Base-by-base conservation (phyloP, 2,797 vertebrate species). In the Falco rusticolus region DNA sequence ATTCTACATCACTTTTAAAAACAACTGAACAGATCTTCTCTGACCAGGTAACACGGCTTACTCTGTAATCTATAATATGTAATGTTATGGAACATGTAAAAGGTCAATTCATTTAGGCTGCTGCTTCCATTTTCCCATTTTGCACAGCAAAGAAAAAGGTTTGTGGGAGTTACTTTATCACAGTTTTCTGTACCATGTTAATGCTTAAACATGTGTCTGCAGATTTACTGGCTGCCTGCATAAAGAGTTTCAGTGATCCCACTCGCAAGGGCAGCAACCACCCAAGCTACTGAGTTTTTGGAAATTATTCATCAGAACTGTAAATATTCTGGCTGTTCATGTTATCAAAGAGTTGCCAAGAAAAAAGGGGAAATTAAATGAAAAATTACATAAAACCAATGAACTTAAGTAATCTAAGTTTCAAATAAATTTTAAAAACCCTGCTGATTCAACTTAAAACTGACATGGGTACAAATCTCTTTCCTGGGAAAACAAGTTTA, bases 211-310 rank as follows among this genome's bases (percentile, higher is more conserved):
- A 90, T 0, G 0, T 24, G 39, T 43, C 63, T 89, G 78, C 66
- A 83, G 89, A 96, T 93, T 83, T 92, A 63, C 45, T 72, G 86
- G 21, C 84, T 74, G 88, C 34, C 60, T 41, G 63, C 48, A 50
- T 6, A 65, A n/a, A 34, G 70, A 66, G 47, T 82, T 93, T 33
- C 88, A 82, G 39, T 56, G 68, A 91, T 87, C 47, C 78, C 2
- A 2, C 60, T 87, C 78, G 34, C 56, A 87, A 59, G 51, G 37
- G 75, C 90, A 87, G 77, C 48, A 63, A 85, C 56, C 78, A 83
- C 69, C 51, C 75, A 77, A 68, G 56, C 51, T 87, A 41, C 78
- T 9, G 68, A 80, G 60, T n/a, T 71, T 85, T 75, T 66, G 63
- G 75, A 87, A 92, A 89, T 89, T 37, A 53, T 51, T 84, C 60